Percentiles rank a stretch among this genome's conserved stretches.
phyloP scores from a whole-genome alignment of 2,113 vertebrate genomes.

The Campylomormyrus numenius region DNA sequence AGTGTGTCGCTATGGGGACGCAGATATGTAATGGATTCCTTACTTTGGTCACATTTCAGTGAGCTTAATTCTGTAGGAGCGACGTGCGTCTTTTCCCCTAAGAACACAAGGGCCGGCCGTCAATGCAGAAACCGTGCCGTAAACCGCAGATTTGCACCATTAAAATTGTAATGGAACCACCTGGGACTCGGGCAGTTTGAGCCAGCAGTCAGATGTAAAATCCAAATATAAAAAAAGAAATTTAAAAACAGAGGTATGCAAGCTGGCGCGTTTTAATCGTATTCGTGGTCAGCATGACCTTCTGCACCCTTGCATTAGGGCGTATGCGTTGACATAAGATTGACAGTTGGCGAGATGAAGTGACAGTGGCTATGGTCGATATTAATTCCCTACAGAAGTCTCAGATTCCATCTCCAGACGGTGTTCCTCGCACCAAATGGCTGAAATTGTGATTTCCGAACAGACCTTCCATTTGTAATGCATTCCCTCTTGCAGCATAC shows the following conservation, averaged over 20 bases:
- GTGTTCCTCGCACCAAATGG: not conserved
- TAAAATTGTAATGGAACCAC: constrained; percentile 10
- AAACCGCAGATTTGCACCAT: not conserved
- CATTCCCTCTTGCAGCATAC: not conserved
- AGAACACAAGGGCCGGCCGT: not conserved
- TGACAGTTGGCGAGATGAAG: not conserved
- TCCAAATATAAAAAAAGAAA: not conserved
- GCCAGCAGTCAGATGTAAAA: not conserved
- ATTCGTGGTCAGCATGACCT: not conserved
- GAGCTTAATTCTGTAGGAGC: not conserved
- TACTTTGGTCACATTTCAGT: not conserved
- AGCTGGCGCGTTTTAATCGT: not conserved
- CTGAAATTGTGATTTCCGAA: not conserved
- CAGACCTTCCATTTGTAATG: constrained; percentile 2
- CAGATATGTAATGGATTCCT: not conserved
- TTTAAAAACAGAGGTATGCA: not conserved
- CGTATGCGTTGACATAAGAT: not conserved
- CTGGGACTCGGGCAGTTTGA: not conserved
- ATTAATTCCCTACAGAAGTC: constrained; percentile 9
- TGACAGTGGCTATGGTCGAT: not conserved
- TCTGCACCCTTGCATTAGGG: not conserved
- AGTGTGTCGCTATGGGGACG: not conserved
- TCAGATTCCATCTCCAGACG: not conserved
- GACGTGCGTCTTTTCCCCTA: not conserved
- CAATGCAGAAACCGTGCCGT: not conserved